Percentiles rank a stretch among this genome's conserved stretches.
These are phyloP conservation scores for Mastomys coucha DNA, from an alignment of 2,113 vertebrate genomes.

Conservation along the genomic window DNA sequence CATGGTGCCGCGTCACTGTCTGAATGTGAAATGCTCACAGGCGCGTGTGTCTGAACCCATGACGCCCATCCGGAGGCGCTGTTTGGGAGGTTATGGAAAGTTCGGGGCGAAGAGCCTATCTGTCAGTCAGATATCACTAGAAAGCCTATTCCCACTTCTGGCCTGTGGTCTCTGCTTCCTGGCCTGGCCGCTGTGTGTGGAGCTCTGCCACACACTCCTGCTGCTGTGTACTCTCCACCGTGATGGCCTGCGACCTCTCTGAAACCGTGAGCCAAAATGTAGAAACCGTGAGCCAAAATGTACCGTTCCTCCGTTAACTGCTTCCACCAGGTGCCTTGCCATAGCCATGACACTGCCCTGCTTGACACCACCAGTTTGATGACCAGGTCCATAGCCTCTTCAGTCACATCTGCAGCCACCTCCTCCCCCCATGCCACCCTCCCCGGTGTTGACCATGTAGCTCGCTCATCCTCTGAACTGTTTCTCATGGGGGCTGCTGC, in stretches of 20 bases:
- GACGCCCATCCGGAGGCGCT: background rate
- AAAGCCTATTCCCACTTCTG: background rate
- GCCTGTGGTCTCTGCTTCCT: background rate
- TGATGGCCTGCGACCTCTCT: background rate
- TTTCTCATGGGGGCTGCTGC: background rate
- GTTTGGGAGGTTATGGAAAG: background rate
- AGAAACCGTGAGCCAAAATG: background rate
- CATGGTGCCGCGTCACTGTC: background rate
- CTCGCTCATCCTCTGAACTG: background rate
- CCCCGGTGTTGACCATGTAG: background rate
- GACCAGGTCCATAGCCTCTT: background rate
- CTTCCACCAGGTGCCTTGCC: background rate
- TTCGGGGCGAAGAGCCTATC: background rate
- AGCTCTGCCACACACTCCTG: background rate
- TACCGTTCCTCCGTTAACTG: background rate
- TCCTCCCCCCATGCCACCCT: background rate
- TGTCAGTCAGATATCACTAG: background rate
- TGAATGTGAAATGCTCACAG: background rate
- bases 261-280: background rate
- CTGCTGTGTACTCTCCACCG: background rate
- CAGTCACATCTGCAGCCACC: background rate
- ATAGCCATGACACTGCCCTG: background rate
- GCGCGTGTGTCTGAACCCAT: background rate
- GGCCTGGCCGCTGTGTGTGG: background rate
- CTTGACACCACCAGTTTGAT: background rate